These are phyloP conservation scores for Tympanuchus pallidicinctus DNA, from an alignment of 2,113 vertebrate species.

Conservation along the genomic window DNA sequence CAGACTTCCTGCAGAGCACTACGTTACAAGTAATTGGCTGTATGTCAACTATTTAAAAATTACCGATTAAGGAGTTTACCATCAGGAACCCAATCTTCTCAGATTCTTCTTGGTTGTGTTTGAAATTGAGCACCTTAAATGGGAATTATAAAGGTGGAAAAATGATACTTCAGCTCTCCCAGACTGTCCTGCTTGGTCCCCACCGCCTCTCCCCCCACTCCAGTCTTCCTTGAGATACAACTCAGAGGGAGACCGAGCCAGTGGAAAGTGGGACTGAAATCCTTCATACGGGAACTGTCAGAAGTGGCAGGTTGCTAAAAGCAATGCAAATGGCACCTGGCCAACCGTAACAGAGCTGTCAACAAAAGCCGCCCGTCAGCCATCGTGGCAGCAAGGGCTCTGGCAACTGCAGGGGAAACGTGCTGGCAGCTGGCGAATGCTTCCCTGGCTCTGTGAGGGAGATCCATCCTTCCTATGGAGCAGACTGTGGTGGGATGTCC, in stretches of 20 bases:
- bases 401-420: background rate
- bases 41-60: background rate
- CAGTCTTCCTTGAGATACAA: background rate
- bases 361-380: background rate
- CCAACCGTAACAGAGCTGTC: conserved; percentile 39
- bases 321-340: conserved; percentile 26
- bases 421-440: background rate
- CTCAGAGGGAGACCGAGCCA: background rate
- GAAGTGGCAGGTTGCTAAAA: conserved; percentile 7
- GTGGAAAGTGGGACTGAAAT: background rate
- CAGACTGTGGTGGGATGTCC: background rate
- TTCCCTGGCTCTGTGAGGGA: background rate
- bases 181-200: background rate
- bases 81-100: background rate
- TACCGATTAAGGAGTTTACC: rapidly evolving
- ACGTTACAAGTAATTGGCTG: background rate
- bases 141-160: background rate
- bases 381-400: background rate
- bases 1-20: background rate
- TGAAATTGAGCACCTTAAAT: background rate
- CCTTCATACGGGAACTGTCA: background rate
- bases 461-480: background rate
- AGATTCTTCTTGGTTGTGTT: background rate
- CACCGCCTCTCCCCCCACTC: background rate
- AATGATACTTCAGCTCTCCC: background rate